phyloP scores from a whole-genome alignment of 2,888 invertebrate species.

The Andricus quercusramuli region DNA sequence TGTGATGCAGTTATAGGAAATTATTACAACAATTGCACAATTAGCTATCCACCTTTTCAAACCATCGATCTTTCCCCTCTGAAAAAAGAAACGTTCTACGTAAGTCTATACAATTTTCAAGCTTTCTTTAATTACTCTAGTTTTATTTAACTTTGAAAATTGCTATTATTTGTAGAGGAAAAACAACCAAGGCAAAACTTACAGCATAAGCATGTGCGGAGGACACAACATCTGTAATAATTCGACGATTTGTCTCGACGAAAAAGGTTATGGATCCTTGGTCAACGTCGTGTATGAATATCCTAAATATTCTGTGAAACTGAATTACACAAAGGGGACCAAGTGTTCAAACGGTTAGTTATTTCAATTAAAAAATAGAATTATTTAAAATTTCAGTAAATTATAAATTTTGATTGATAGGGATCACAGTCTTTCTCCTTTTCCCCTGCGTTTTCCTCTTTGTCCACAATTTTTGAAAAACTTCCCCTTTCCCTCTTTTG shows the following conservation, averaged over 20 bases:
- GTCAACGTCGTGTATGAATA: slow-evolving; percentile 66
- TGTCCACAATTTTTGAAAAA: too few relatives aligned
- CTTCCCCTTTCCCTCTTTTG: too few relatives aligned
- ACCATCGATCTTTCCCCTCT: slow-evolving; percentile 64
- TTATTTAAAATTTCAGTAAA: slow-evolving; percentile 34
- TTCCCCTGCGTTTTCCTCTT: too few relatives aligned
- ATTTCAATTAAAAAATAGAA: slow-evolving; percentile 23
- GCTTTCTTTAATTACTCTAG: slow-evolving; percentile 34
- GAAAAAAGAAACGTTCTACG: slow-evolving; percentile 54
- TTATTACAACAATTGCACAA: slow-evolving; percentile 61
- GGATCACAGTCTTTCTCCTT: too few relatives aligned
- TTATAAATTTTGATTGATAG: slow-evolving; percentile 27
- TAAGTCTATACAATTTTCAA: slow-evolving; percentile 49
- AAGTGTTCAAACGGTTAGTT: slow-evolving; percentile 65
- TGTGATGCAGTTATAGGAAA: slow-evolving; percentile 63
- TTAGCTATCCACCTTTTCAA: slow-evolving; percentile 63
- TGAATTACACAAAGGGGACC: slow-evolving; percentile 64
- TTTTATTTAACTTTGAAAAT: not conserved
- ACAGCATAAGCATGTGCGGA: slow-evolving; percentile 66
- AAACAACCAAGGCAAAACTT: slow-evolving; percentile 58
- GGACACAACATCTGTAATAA: slow-evolving; percentile 62
- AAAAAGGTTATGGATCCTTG: slow-evolving; percentile 64
- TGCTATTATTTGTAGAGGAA: slow-evolving; percentile 52
- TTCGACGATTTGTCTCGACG: slow-evolving; percentile 65
- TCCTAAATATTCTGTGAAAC: slow-evolving; percentile 60